A percentile compares a stretch with the other conserved stretches of the same genome.
phyloP scores from a whole-genome alignment of 2,113 vertebrate species.

The Sakesphorus luctuosus region DNA sequence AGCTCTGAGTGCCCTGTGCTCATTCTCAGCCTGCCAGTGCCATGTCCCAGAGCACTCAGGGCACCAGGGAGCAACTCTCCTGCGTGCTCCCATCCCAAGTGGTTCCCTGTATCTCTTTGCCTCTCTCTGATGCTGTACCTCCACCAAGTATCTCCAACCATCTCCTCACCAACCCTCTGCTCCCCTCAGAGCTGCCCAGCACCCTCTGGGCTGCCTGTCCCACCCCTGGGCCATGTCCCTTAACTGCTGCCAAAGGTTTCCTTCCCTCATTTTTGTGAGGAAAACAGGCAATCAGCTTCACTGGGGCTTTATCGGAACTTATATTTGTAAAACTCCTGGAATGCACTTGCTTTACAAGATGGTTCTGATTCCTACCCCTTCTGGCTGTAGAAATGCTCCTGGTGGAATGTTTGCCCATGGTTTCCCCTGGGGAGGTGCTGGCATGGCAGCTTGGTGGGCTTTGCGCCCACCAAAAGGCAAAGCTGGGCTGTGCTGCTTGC shows the following conservation, averaged over 20 bases:
- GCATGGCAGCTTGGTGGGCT: conserved; percentile 1
- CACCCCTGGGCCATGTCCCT: neutral
- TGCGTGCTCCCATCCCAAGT: neutral
- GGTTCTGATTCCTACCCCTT: neutral
- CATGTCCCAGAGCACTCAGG: fast-evolving
- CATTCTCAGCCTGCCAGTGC: neutral
- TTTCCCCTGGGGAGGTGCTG: conserved; percentile 16
- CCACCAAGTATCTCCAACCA: neutral
- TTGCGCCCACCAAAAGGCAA: neutral
- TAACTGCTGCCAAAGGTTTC: neutral
- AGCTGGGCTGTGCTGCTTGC: neutral
- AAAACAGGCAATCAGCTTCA: neutral
- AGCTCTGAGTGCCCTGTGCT: fast-evolving
- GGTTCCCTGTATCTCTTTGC: neutral
- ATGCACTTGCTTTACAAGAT: neutral
- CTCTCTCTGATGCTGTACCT: neutral
- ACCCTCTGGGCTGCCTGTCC: neutral
- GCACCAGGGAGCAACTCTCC: neutral
- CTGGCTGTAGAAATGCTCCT: neutral
- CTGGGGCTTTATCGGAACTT: neutral
- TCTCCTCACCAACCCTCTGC: neutral
- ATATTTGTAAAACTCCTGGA: neutral
- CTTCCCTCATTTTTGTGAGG: neutral
- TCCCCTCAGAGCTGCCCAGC: neutral
- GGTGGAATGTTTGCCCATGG: neutral